These are phyloP conservation scores for Molossus alvarezi DNA, from an alignment of 2,797 vertebrate species.

Conservation along the genomic window DNA sequence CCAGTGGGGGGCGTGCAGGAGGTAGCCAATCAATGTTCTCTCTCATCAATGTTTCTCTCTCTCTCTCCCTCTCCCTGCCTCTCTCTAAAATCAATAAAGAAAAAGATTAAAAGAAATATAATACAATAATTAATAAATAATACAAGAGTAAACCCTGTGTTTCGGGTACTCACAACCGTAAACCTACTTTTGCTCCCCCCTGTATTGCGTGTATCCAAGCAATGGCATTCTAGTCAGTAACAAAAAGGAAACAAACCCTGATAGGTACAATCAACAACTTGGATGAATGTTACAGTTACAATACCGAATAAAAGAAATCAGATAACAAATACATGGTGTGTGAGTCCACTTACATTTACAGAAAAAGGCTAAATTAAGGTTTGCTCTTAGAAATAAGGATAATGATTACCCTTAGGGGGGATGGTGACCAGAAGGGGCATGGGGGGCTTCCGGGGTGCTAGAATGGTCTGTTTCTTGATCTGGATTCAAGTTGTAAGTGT, in stretches of 20 bases:
- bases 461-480: neutral
- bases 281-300: neutral
- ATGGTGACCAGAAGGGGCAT: neutral
- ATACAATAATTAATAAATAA: neutral
- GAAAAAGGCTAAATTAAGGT: neutral
- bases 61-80: too few species aligned
- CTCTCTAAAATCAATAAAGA: too few species aligned
- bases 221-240: neutral
- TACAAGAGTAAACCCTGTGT: neutral
- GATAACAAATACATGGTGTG: neutral
- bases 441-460: neutral
- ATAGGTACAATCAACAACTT: neutral
- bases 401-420: neutral
- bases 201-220: neutral
- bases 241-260: neutral
- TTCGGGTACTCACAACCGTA: neutral
- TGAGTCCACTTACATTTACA: neutral
- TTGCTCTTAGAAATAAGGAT: neutral
- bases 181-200: neutral
- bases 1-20: too few species aligned
- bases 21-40: too few species aligned
- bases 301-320: neutral
- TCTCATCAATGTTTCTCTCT: too few species aligned
- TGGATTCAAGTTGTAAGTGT: neutral
- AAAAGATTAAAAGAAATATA: neutral